Base-by-base conservation (phyloP, 2,888 invertebrate species). In the Trissolcus brochymenae region DNA sequence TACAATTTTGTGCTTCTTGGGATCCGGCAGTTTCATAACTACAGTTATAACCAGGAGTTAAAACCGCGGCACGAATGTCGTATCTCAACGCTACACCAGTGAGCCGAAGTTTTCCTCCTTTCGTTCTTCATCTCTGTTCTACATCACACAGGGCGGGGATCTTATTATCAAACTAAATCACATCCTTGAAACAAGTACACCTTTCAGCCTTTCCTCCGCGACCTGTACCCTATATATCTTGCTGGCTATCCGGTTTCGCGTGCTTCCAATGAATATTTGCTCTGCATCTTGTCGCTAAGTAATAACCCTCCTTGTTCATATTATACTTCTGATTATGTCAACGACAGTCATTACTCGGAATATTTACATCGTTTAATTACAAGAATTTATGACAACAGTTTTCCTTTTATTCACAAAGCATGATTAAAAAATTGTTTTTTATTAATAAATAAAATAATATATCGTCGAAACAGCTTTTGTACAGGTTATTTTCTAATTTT, bases 11-110 rank as follows among this genome's bases (percentile, higher is more conserved):
- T 60, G 35, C 81, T 82, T 79, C 83, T 83, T 83, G 85, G 84
- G 46, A 83, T 87, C 84, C 84, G 83, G 85, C 84, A 86, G 85
- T 88, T 87, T 87, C 87, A 85, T 86, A 86, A 86, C 84, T 84
- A 83, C 81, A 84, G 82, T 84, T 86, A 85, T 86, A 88, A 87
- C 86, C 85, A 84, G 83, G 86, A 89, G 88, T 89, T 89, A 88
- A 88, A 89, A 89, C 88, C 88, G 80, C 88, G 86, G 85, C 85
- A 83, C 85, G 85, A 87, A 84, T 88, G 87, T 87, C 88, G 85
- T 89, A 88, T 88, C 87, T 89, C 86, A 86, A 83, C 72, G 79
- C 76, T 76, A 78, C 35, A 35, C 78, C 73, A 79, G 81, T 78
- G 78, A 80, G 81, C 53, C 79, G 77, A 80, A 80, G 81, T 80